Percentiles rank a stretch among this genome's conserved stretches.
These are phyloP conservation scores for Gorsachius goisagi DNA, from an alignment of 2,113 vertebrate species.

Conservation along the genomic window DNA sequence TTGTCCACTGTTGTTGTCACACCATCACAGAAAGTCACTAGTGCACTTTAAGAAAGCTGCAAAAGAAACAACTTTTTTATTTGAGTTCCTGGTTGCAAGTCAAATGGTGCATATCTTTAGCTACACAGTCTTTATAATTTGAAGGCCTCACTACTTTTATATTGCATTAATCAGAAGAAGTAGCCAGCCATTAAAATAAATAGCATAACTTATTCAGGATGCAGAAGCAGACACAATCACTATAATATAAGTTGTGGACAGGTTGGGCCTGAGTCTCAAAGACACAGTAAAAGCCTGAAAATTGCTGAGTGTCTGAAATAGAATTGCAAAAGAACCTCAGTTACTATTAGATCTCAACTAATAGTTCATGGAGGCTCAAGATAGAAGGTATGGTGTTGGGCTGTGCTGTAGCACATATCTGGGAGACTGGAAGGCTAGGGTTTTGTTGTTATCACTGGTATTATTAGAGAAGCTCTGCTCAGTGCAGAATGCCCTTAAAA, in stretches of 20 bases:
- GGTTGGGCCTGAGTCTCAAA: background rate
- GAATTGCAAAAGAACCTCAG: background rate
- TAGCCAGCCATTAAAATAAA: background rate
- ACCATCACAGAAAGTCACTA: too few species aligned
- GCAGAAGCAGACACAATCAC: background rate
- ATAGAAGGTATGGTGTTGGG: accelerated
- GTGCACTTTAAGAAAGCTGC: too few species aligned
- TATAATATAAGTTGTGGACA: accelerated
- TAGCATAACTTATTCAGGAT: background rate
- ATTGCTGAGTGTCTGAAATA: background rate
- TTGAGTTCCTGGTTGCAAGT: background rate
- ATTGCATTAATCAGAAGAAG: background rate
- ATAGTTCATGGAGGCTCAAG: background rate
- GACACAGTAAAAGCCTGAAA: background rate
- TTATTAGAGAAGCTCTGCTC: background rate
- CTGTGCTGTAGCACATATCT: background rate
- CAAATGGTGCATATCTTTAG: background rate
- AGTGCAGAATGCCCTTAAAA: background rate
- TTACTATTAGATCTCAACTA: background rate
- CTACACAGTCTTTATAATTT: background rate
- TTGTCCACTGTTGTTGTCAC: too few species aligned
- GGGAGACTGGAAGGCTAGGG: background rate
- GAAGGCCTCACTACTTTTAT: background rate
- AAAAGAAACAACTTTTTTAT: background rate
- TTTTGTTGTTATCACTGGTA: background rate